These are phyloP conservation scores for Pipistrellus kuhlii DNA, from an alignment of 2,797 vertebrate genomes.

Conservation along the genomic window DNA sequence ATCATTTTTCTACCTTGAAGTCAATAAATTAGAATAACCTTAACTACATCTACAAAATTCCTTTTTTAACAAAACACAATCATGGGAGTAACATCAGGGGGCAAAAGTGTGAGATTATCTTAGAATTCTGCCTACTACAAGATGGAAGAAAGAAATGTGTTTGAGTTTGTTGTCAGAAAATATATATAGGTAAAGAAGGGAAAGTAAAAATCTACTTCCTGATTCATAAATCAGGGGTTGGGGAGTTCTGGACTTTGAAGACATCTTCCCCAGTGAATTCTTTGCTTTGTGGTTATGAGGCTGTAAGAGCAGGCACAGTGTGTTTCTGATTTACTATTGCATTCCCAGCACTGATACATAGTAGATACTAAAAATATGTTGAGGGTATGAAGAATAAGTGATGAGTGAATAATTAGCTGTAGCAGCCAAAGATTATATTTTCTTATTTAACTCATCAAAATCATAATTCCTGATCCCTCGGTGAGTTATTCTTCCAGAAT, in stretches of 20 bases:
- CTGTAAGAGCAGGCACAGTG: background rate
- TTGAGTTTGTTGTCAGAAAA: background rate
- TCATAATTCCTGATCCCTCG: background rate
- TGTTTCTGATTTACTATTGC: background rate
- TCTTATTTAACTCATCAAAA: conserved; percentile 46
- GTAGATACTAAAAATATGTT: background rate
- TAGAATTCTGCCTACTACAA: background rate
- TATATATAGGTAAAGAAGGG: background rate
- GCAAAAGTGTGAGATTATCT: background rate
- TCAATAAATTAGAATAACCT: background rate
- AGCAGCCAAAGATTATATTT: conserved; percentile 63
- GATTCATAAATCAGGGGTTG: background rate
- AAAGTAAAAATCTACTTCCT: background rate
- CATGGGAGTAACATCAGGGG: background rate
- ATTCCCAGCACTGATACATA: background rate
- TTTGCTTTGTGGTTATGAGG: background rate
- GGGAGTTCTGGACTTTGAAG: background rate
- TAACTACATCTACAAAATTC: background rate
- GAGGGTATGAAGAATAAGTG: background rate
- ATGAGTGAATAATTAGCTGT: background rate
- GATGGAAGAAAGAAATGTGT: background rate
- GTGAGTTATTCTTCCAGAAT: conserved; percentile 56
- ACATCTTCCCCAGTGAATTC: background rate
- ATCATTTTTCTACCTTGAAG: background rate
- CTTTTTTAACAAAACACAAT: background rate